These are phyloP conservation scores for Ptycholaimellus sp. DNA, from an alignment of 2,888 invertebrate genomes.

Conservation along the genomic window DNA sequence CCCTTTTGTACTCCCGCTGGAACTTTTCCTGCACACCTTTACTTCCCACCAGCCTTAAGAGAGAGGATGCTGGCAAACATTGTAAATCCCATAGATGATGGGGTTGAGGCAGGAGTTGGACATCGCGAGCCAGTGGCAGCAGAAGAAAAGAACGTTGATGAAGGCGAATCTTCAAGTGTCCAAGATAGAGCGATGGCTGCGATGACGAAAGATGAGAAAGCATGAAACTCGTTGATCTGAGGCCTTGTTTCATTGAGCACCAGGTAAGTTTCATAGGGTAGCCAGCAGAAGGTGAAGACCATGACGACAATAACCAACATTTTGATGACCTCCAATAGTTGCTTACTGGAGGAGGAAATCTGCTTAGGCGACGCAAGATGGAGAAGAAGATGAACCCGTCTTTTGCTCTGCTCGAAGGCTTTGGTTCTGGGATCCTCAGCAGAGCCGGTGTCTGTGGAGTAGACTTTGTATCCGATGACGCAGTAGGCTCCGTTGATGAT, in stretches of 20 bases:
- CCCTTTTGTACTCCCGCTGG: conserved; percentile 9
- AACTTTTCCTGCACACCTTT: neutral
- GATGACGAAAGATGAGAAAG: too few species aligned
- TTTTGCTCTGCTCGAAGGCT: too few species aligned
- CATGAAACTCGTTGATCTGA: conserved; percentile 12
- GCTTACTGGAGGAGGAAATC: too few species aligned
- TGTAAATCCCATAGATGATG: conserved; percentile 65
- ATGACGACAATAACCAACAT: conserved; percentile 28
- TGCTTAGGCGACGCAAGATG: too few species aligned
- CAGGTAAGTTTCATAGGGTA: conserved; percentile 31
- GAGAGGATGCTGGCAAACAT: conserved; percentile 39
- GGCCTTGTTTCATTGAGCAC: conserved; percentile 20
- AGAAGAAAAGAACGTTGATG: conserved; percentile 62
- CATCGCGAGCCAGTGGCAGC: conserved; percentile 50
- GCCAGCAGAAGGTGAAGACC: conserved; percentile 31
- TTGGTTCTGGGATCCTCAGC: too few species aligned
- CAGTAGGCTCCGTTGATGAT: conserved; percentile 59
- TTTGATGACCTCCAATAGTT: conserved; percentile 20
- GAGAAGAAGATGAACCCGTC: too few species aligned
- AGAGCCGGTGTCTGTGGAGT: too few species aligned
- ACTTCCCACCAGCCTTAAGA: neutral
- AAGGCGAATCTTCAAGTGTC: conserved; percentile 46
- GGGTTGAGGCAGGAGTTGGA: conserved; percentile 71
- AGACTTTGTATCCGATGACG: conserved; percentile 51
- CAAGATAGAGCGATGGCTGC: too few species aligned